A percentile compares a stretch with the other conserved stretches of the same genome.
Conservation (phyloP, 2,113 vertebrate genomes). For the Carollia perspicillata region DNA sequence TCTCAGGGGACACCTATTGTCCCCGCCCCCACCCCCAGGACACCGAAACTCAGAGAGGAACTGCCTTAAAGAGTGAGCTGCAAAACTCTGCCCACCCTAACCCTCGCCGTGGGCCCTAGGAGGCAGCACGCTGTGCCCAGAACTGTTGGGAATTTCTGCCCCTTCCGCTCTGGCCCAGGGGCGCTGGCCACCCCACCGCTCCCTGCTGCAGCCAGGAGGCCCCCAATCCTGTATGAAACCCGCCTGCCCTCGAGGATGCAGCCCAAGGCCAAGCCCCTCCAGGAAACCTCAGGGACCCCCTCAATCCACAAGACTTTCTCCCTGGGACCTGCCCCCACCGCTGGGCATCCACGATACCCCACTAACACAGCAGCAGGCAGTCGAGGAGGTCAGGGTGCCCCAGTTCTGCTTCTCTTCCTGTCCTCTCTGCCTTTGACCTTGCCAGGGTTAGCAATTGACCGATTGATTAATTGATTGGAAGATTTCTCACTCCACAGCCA, state of each 20-base stretch:
- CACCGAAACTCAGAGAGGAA: not conserved
- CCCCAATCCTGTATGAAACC: not conserved
- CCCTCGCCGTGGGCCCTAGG: not conserved
- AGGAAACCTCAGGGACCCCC: not conserved
- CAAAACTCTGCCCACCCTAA: not conserved
- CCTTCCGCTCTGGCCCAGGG: not conserved
- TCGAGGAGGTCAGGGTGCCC: not conserved
- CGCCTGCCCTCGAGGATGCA: not conserved
- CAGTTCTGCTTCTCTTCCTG: not conserved
- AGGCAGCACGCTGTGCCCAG: not conserved
- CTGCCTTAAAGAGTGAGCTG: not conserved
- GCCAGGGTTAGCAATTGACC: not conserved
- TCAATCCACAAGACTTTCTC: not conserved
- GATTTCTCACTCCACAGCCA: not conserved
- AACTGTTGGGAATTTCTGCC: not conserved
- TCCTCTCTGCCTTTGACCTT: not conserved
- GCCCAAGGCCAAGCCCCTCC: not conserved
- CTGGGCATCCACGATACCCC: not conserved
- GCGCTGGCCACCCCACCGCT: not conserved
- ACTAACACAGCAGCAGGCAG: not conserved
- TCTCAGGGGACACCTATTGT: not conserved
- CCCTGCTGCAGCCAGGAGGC: not conserved
- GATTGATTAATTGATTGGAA: not conserved
- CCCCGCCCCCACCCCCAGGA: too few species aligned
- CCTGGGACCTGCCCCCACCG: not conserved